A percentile compares a stretch with the other conserved stretches of the same genome.
Evolutionary conservation across 2,797 vertebrate species (phyloP).

Genomic region (Squalus acanthias): DNA sequence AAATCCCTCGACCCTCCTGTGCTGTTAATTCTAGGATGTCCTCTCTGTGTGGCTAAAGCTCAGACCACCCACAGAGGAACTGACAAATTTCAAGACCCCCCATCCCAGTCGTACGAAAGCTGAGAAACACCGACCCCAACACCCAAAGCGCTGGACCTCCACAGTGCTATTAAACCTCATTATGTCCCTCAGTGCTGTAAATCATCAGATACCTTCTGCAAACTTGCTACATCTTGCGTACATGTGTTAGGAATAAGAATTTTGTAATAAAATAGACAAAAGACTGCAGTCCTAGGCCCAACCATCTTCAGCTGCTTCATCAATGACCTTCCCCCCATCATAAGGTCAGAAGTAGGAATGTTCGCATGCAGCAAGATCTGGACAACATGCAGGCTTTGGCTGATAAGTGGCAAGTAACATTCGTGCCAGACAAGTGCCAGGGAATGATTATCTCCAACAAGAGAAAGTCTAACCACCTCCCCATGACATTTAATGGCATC

Average conservation of each 20-base stretch:
- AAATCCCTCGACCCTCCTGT: not conserved
- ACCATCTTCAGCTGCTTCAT: too few species aligned
- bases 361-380: too few species aligned
- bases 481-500: too few species aligned
- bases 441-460: too few species aligned
- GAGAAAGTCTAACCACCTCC: too few species aligned
- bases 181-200: not conserved
- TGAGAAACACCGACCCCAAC: not conserved
- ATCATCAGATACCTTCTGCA: not conserved
- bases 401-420: too few species aligned
- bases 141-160: not conserved
- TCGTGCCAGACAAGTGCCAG: too few species aligned
- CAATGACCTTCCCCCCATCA: too few species aligned
- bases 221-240: not conserved
- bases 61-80: not conserved
- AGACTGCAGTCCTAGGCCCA: not conserved
- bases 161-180: not conserved
- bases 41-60: not conserved
- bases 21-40: not conserved
- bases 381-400: too few species aligned
- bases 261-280: not conserved
- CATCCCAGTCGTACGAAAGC: not conserved
- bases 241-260: not conserved
- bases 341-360: too few species aligned
- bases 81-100: not conserved